Conservation (phyloP, 2,888 invertebrate species). For the Drosophila atroscutellata region DNA sequence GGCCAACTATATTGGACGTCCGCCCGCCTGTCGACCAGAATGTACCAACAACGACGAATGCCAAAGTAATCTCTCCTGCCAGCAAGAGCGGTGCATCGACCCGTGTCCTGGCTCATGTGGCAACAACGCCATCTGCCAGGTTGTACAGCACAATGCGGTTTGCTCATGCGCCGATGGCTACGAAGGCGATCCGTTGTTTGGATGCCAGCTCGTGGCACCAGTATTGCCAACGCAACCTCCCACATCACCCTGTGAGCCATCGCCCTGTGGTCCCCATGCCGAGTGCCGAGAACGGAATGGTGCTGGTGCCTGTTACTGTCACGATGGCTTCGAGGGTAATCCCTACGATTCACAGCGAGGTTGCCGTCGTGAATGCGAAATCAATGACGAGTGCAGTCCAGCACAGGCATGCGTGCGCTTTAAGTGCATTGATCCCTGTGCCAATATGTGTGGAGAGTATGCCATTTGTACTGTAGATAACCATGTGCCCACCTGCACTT, state of each 20-base stretch:
- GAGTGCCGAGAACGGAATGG: slow-evolving; percentile 93
- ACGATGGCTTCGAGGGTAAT: slow-evolving; percentile 92
- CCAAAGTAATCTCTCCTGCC: slow-evolving; percentile 92
- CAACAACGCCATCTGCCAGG: slow-evolving; percentile 91
- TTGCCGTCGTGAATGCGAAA: slow-evolving; percentile 91
- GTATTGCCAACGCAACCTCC: slow-evolving; percentile 88
- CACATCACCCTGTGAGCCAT: slow-evolving; percentile 92
- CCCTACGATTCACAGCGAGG: slow-evolving; percentile 90
- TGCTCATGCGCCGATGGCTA: slow-evolving; percentile 94
- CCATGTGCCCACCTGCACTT: slow-evolving; percentile 92
- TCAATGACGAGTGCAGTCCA: slow-evolving; percentile 90
- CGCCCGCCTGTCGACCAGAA: slow-evolving; percentile 94
- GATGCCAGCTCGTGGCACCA: slow-evolving; percentile 85
- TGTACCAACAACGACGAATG: slow-evolving; percentile 93
- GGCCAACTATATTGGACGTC: slow-evolving; percentile 92
- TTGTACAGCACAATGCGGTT: slow-evolving; percentile 92
- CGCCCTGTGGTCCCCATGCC: slow-evolving; percentile 94
- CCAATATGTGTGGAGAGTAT: slow-evolving; percentile 92
- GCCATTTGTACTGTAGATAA: slow-evolving; percentile 92
- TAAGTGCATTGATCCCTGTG: slow-evolving; percentile 94
- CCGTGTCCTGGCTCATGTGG: slow-evolving; percentile 94
- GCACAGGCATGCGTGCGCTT: slow-evolving; percentile 91
- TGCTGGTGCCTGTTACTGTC: slow-evolving; percentile 94
- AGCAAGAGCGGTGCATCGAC: slow-evolving; percentile 92
- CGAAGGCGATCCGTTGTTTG: slow-evolving; percentile 90